Conservation (phyloP, 2,888 invertebrate genomes). For the Lasioglossum figueresi region DNA sequence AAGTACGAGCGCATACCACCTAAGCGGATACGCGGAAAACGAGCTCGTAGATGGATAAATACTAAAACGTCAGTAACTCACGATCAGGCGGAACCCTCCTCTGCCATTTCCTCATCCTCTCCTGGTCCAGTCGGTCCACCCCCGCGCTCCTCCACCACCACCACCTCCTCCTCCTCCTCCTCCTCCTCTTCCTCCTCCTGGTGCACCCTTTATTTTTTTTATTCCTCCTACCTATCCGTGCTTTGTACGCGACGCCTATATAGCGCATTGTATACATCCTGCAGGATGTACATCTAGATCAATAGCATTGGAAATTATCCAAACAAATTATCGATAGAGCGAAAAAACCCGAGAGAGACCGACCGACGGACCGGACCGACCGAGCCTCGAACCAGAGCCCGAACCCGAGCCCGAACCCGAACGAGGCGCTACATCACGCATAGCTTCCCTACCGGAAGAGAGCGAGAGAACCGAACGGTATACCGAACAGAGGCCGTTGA, state of each 20-base stretch:
- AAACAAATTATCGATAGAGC: constrained; percentile 84
- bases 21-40: constrained; percentile 76
- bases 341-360: constrained; percentile 69
- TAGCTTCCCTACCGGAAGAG: constrained; percentile 72
- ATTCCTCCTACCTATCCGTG: constrained; percentile 48
- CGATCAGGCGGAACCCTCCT: constrained; percentile 75
- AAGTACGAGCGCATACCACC: constrained; percentile 55
- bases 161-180: background rate
- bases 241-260: constrained; percentile 72
- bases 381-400: constrained; percentile 48
- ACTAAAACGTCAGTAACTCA: constrained; percentile 82
- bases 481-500: constrained; percentile 45
- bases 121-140: constrained; percentile 15
- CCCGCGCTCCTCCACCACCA: constrained; percentile 49
- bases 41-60: constrained; percentile 80
- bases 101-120: constrained; percentile 61
- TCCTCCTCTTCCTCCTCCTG: background rate
- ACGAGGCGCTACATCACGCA: constrained; percentile 82
- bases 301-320: constrained; percentile 84
- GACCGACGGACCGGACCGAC: constrained; percentile 23
- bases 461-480: constrained; percentile 37
- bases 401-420: constrained; percentile 64
- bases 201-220: constrained; percentile 11
- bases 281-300: constrained; percentile 83
- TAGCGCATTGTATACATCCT: constrained; percentile 80